Base-by-base conservation (phyloP, 1,140 invertebrate genomes). In the Magallana angulata region DNA sequence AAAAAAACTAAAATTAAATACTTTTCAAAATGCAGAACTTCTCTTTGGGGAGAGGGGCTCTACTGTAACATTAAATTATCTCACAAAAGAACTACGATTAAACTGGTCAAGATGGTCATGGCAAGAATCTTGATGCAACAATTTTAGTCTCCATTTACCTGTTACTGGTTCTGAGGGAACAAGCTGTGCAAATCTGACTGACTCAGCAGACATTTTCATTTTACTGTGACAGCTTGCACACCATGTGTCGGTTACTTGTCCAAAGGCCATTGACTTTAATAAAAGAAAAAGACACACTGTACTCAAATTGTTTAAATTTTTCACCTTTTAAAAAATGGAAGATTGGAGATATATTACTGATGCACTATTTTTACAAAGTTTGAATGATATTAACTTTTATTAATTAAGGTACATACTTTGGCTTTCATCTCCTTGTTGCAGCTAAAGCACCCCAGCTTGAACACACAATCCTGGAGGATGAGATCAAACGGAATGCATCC, bases 401-500 rank as follows among this genome's bases (percentile, higher is more conserved):
- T 48, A 5, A 48, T 48, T 18, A 6, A 82, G 57, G 7, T 30
- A 87, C 88, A 85, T 91, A 94, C 94, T 88, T 93, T 86, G 57
- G 93, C 84, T 30, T 90, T 91, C 11, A 90, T 92, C 71, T 94
- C 92, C 89, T 93, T 94, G 59, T 88, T 86, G 85, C 95, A 95
- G 57, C 88, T 91, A 1, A 94, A 64, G 87, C 95, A 95, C 7
- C 92, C 90, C 36, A 94, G 80, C 18, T 90, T 88, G 76, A 92
- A 91, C 12, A 89, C 56, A 85, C 92, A 93, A 68, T 94, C 93
- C 56, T 90, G 91, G 14, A 95, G 91, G 62, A 94, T 90, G 6
- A 95, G 86, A 84, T 95, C 95, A 90, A 93, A 92, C 4, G 92
- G 89, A 60, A 90, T 85, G 82, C 95, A 95, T 7, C 91, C 93